Evolutionary conservation across 2,888 invertebrate species (phyloP), one percentile per base, ranked within the genome.

Genomic region (Perizoma flavofasciatum): DNA sequence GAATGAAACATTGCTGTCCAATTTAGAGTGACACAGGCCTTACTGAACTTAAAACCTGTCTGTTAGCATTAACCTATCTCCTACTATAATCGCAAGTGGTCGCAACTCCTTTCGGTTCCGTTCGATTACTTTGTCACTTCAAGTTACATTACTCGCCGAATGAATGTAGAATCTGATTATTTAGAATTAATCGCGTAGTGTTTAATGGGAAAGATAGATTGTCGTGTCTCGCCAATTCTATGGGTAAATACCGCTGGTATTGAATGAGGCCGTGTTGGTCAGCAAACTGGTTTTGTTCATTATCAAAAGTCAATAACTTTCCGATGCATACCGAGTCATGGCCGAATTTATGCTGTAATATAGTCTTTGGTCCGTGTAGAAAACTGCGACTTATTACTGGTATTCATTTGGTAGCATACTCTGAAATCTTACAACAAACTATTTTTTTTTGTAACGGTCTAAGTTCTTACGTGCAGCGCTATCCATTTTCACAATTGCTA

Each of bases 261-360:
- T 86, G 85, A 90, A 87, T 86, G 86, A 77, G 90, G 90, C 83
- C 88, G 84, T 73, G 87, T 86, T 88, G 90, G 91, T 89, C 90
- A 91, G 83, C 83, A 89, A 91, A 92, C 91, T 84, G 88, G 91
- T 92, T 92, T 86, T 46, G 69, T 79, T 80, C 91, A 92, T 91
- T 89, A 91, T 87, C 91, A 91, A 91, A 90, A 91, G 91, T 92
- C 91, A 92, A 92, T 92, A 92, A 91, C 91, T 91, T 89, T 90
- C 87, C 80, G 89, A 89, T 88, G 87, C 89, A 88, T 87, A 84
- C 80, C 82, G 78, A 90, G 88, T 90, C 90, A 91, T 72, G 91
- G 91, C 84, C 91, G 85, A 83, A 80, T 78, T 75, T 76, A 72
- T 77, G 80, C 78, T 76, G 76, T 78, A 79, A 85, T 79, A 79